Evolutionary conservation across 23 tunicate species (phyloP).

Genomic region (Phallusia fumigata): DNA sequence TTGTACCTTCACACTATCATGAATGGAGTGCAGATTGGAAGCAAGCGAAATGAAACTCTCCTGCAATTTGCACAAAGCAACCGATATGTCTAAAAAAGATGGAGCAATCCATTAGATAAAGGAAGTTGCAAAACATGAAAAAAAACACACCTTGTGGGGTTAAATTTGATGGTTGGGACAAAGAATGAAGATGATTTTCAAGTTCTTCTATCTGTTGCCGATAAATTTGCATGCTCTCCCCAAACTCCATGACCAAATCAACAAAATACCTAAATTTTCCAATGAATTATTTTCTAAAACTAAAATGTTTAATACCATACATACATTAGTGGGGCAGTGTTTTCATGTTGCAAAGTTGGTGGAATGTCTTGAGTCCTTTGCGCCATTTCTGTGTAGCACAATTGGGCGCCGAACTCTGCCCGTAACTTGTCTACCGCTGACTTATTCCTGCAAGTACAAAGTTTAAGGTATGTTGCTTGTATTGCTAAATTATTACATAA

Average conservation of each 20-base stretch:
- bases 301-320: background rate
- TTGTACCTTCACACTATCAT: constrained; percentile 68
- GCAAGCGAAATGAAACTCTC: constrained; percentile 89
- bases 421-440: constrained; percentile 65
- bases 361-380: constrained; percentile 72
- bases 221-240: constrained; percentile 70
- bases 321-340: constrained; percentile 75
- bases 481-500: no score
- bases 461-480: no score
- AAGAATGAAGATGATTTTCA: constrained; percentile 70
- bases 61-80: constrained; percentile 79
- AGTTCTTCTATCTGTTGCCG: constrained; percentile 81
- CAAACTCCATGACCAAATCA: constrained; percentile 62
- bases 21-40: constrained; percentile 83
- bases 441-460: constrained; percentile 81
- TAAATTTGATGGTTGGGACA: constrained; percentile 37
- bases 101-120: background rate
- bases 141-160: constrained; percentile 70
- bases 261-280: constrained; percentile 52
- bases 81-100: constrained; percentile 53
- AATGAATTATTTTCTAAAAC: background rate
- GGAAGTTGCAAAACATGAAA: background rate
- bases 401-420: constrained; percentile 42
- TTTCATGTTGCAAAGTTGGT: constrained; percentile 80
- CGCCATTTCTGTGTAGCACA: constrained; percentile 70